A percentile compares a stretch with the other conserved stretches of the same genome.
Conservation (phyloP, 2,888 invertebrate genomes). For the Incurvaria masculella region DNA sequence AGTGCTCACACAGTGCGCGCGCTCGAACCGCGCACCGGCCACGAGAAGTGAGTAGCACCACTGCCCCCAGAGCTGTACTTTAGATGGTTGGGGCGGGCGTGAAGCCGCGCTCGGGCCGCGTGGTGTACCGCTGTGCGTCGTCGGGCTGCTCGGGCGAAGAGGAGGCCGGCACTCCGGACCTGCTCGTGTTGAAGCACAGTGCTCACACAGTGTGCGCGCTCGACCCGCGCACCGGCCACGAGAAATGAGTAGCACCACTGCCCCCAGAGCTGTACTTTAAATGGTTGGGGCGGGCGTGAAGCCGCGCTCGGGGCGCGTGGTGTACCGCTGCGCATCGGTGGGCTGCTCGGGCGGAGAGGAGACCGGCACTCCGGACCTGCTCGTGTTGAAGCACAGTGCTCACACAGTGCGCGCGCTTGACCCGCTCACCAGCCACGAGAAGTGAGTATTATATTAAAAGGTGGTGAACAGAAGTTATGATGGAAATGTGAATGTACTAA, state of each 20-base stretch:
- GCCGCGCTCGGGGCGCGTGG: conserved; percentile 62
- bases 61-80: no score
- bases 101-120: conserved; percentile 66
- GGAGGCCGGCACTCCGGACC: conserved; percentile 42
- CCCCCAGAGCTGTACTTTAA: conserved; percentile 27
- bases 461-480: no score
- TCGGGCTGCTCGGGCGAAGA: conserved; percentile 69
- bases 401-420: conserved; percentile 90
- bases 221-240: conserved; percentile 80
- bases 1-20: conserved; percentile 88
- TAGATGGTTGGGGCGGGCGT: conserved; percentile 81
- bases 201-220: conserved; percentile 89
- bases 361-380: conserved; percentile 44
- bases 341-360: conserved; percentile 72
- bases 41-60: conserved; percentile 77
- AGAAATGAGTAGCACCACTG: conserved; percentile 58
- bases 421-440: conserved; percentile 79
- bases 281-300: conserved; percentile 84
- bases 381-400: conserved; percentile 78
- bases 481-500: no score
- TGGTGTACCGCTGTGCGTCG: conserved; percentile 76
- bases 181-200: conserved; percentile 76
- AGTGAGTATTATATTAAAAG: conserved; percentile 41
- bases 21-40: conserved; percentile 80
- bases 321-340: conserved; percentile 75